Evolutionary conservation across 30 jellyfish, hydroid and myxozoan genomes (phyloP), one percentile per base, ranked within the genome.

Genomic region (Aurelia coerulea): DNA sequence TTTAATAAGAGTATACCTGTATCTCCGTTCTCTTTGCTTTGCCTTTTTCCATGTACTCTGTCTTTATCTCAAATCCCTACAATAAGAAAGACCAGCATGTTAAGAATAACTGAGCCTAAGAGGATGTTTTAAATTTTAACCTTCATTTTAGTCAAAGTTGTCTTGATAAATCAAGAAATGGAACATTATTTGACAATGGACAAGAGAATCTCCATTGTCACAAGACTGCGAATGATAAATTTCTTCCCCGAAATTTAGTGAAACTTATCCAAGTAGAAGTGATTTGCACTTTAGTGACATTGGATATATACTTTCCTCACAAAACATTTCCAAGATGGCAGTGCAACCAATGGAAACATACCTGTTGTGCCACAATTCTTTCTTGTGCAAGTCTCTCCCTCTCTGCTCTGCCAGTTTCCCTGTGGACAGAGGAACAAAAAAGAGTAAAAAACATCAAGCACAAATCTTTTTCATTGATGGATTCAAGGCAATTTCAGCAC

Each of bases 371-470:
- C 23, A 70, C 83, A 34, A 35, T 53, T 65, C 73, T 80, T 56
- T 78, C 92, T 68, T 63, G 23, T 74, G 82, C 91, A 39, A 80
- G 90, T 64, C 92, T 80, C 65, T 80, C 97, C 52, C 80, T 53
- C 68, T 89, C 97, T 41, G 74, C 97, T 68, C 76, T 89, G 56
- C 97, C 97, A 10, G 79, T 78, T 74, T 89, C 97, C 65, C 97
- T 89, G 83, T 14, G 16, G 31, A 29, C 11, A 59, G 18, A n/a
- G 10, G 32, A 1, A 54, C 9, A 6, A 29, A 1, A 58, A 19
- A 58, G 23, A 18, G 32, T 42, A 9, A 10, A 56, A 75, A 10
- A 17, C 59, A 12, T 17, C 16, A 46, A 39, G 53, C 15, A 46
- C 83, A 32, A 73, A 31, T 8, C 5, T 1, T 17, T 16, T 13